Evolutionary conservation across 2,113 vertebrate species (phyloP).

Genomic region (Orycteropus afer): DNA sequence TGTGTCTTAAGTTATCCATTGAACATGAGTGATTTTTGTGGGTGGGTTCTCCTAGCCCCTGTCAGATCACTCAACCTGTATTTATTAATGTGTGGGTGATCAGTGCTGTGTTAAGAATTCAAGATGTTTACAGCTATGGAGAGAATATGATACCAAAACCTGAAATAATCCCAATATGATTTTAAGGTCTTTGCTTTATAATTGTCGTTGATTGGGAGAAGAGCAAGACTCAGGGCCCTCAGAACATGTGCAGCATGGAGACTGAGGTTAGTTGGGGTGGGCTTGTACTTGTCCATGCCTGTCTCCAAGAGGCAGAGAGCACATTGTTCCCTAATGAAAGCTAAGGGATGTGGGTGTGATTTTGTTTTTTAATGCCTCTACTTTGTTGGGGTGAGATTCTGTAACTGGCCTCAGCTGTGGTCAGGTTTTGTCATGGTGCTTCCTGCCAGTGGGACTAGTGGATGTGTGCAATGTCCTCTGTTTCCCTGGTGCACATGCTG

Average conservation of each 20-base stretch:
- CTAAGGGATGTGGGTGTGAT: not conserved
- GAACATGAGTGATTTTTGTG: not conserved
- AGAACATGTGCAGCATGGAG: accelerated
- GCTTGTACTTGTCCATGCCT: not conserved
- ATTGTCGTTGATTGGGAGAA: accelerated
- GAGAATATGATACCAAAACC: not conserved
- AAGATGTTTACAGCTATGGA: not conserved
- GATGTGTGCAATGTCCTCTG: too few species aligned
- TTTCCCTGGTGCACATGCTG: not conserved
- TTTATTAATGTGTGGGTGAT: accelerated
- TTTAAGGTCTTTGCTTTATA: accelerated
- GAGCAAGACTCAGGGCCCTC: accelerated
- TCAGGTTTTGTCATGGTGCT: accelerated
- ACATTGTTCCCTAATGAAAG: not conserved
- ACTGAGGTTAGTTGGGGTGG: not conserved
- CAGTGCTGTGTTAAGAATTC: accelerated
- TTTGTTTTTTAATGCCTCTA: not conserved
- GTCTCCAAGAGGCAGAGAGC: not conserved
- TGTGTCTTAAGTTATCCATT: too few species aligned
- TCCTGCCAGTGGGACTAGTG: accelerated
- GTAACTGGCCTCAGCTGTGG: accelerated
- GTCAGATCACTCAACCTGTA: accelerated
- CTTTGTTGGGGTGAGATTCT: not conserved
- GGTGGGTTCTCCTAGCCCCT: not conserved
- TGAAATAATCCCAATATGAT: not conserved